Conservation (phyloP, 2,113 vertebrate genomes). For the Bubo bubo region DNA sequence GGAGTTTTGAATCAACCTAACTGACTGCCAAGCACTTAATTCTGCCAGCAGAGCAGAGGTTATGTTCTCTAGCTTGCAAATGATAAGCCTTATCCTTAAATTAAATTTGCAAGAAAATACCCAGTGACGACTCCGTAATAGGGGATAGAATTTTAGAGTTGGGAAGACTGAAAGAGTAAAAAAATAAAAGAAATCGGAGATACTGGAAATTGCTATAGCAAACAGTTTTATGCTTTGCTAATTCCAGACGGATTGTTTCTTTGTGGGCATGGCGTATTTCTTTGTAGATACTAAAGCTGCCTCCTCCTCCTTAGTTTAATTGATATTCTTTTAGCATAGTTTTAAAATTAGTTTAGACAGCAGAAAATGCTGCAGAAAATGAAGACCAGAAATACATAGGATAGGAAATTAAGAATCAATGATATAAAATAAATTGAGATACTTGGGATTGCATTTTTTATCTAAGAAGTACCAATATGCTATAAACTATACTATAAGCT, state of each 20-base stretch:
- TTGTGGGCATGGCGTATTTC: not conserved
- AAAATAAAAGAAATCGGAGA: not conserved
- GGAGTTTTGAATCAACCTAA: not conserved
- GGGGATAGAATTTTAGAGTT: not conserved
- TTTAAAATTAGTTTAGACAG: not conserved
- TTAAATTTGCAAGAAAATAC: not conserved
- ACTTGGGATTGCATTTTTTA: not conserved
- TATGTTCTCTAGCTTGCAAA: not conserved
- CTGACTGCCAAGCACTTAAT: not conserved
- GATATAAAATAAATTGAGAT: not conserved
- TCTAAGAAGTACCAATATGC: not conserved
- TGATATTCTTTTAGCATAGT: not conserved
- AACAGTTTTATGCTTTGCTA: not conserved
- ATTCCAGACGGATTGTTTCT: not conserved
- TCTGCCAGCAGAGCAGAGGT: not conserved
- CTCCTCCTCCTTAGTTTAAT: not conserved
- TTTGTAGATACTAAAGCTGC: not conserved
- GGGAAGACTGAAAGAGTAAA: not conserved
- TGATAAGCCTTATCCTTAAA: not conserved
- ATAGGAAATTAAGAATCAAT: not conserved
- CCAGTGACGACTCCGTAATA: fast-evolving
- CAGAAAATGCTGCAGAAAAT: not conserved
- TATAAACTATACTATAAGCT: not conserved
- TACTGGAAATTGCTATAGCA: not conserved
- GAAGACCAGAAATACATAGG: not conserved